Evolutionary conservation across 2,113 vertebrate genomes (phyloP), one percentile per base, ranked within the genome.

Genomic region (Clupea harengus): DNA sequence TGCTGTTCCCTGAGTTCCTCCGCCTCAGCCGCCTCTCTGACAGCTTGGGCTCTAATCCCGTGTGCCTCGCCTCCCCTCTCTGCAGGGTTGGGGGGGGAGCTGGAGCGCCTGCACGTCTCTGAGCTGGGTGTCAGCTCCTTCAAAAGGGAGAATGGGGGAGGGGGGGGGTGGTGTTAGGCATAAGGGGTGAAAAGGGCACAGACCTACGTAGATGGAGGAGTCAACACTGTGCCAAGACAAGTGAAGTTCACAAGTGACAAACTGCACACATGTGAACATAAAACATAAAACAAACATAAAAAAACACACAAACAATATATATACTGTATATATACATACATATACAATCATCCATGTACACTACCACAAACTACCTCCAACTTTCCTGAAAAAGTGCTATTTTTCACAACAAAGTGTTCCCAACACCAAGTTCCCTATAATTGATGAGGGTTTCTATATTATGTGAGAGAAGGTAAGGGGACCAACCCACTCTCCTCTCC

Each of bases 71-170:
- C 64, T 78, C 32, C 85, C 86, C 81, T 86, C 85, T 78, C 75
- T 80, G 57, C 47, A 64, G 87, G 60, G 86, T 91, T 86, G 80
- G 82, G 83, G 87, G 60, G 86, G 88, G 18, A 4, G 52, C 72
- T 45, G 83, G 75, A 85, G 64, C 47, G 83, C 50, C 49, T 72
- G 84, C 81, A 88, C 84, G 78, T 87, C 82, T 80, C 47, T 85
- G 87, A 88, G 85, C 82, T 57, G 20, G 82, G 49, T 85, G 85
- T 86, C 81, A 88, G 86, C 81, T 60, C 81, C 83, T 83, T 81
- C 87, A 84, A 87, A 85, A 86, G 81, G 46, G 52, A 32, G 52
- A 5, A 25, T 60, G 54, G 18, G 54, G 20, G 54, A 22, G 54
- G 20, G 54, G 17, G 13, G 2, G 52, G 15, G 52, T 20, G 18